Conservation (phyloP, 1,140 invertebrate genomes). For the Bathynomus jamesi region DNA sequence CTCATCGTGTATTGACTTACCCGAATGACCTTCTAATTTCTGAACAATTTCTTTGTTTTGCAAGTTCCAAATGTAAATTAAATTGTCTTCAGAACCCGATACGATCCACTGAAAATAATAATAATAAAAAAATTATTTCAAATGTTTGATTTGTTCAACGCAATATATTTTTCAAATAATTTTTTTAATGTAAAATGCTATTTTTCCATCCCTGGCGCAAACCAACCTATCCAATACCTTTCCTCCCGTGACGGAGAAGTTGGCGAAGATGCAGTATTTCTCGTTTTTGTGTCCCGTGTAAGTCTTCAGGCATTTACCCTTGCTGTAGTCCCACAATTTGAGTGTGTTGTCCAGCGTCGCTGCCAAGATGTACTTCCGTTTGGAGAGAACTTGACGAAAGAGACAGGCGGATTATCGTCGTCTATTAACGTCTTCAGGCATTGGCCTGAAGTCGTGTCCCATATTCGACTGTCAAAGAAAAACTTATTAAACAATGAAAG, state of each 20-base stretch:
- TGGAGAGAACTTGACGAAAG: conserved; percentile 99
- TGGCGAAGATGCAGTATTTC: conserved; percentile 99
- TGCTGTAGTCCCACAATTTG: conserved; percentile 98
- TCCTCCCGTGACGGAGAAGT: conserved; percentile 98
- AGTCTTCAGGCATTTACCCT: conserved; percentile 93
- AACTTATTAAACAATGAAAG: too few species aligned
- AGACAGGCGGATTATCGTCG: conserved; percentile 95
- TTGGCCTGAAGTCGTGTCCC: conserved; percentile 98
- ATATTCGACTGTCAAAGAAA: conserved; percentile 80
- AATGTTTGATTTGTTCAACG: neutral
- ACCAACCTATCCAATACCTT: too few species aligned
- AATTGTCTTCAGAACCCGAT: conserved; percentile 96
- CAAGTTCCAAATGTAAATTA: conserved; percentile 99
- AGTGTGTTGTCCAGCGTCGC: conserved; percentile 97
- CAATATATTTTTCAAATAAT: neutral
- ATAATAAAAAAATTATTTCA: conserved; percentile 4
- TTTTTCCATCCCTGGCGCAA: too few species aligned
- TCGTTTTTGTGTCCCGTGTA: conserved; percentile 98
- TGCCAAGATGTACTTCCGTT: conserved; percentile 99
- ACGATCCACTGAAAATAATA: conserved; percentile 85
- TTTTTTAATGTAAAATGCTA: neutral
- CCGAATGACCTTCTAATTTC: conserved; percentile 90
- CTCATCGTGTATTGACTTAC: too few species aligned
- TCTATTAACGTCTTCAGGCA: conserved; percentile 94
- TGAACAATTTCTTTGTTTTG: conserved; percentile 99